phyloP scores from a whole-genome alignment of 2,113 vertebrate species.

The Cyanoderma ruficeps region DNA sequence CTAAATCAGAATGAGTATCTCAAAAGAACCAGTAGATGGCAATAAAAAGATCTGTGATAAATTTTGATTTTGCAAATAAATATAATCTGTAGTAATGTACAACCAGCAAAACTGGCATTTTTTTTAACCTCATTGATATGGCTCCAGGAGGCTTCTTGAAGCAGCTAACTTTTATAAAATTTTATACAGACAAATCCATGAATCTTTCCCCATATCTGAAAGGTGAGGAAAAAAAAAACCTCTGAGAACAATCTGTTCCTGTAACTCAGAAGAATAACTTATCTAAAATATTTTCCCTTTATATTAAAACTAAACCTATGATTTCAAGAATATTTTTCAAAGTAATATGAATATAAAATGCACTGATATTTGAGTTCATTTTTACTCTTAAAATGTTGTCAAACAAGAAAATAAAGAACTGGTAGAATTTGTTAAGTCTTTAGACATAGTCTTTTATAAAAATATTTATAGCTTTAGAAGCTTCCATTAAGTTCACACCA shows the following conservation, averaged over 20 bases:
- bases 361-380: background rate
- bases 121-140: background rate
- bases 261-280: background rate
- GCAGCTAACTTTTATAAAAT: background rate
- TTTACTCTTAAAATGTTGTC: background rate
- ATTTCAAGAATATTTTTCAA: background rate
- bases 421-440: background rate
- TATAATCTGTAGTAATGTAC: background rate
- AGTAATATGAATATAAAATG: background rate
- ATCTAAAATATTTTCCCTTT: background rate
- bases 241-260: background rate
- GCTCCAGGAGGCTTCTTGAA: background rate
- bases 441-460: background rate
- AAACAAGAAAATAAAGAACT: background rate
- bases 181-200: background rate
- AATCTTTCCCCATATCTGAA: background rate
- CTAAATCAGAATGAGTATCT: background rate
- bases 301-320: background rate
- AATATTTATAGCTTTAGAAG: background rate
- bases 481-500: background rate
- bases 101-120: background rate
- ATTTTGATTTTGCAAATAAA: background rate
- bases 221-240: background rate
- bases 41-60: conserved; percentile 1
- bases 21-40: conserved; percentile 45